Percentiles rank a stretch among this genome's conserved stretches.
phyloP scores from a whole-genome alignment of 1,140 invertebrate genomes.

The Archivesica marissinica region DNA sequence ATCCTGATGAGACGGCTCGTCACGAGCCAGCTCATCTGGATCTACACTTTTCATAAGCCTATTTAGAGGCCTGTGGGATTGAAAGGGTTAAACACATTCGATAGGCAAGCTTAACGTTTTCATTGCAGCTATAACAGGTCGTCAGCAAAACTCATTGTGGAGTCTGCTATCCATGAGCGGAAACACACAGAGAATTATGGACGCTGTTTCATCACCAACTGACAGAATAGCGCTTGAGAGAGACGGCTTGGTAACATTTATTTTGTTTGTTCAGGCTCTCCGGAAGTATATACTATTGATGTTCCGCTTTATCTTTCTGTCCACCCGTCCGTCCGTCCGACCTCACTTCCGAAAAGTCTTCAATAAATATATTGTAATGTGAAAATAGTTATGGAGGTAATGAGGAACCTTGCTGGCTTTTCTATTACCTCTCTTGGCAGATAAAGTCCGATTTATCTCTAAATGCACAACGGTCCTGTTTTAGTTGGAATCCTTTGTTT shows the following conservation, averaged over 20 bases:
- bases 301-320: background rate
- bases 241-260: slow-evolving; percentile 28
- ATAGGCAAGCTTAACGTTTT: too few species aligned
- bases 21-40: too few species aligned
- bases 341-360: background rate
- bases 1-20: too few species aligned
- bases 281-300: background rate
- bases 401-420: too few species aligned
- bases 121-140: slow-evolving; percentile 24
- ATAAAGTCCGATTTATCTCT: too few species aligned
- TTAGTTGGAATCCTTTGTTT: too few species aligned
- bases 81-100: too few species aligned
- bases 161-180: slow-evolving; percentile 6
- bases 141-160: slow-evolving; percentile 35
- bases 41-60: too few species aligned
- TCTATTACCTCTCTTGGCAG: too few species aligned
- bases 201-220: slow-evolving; percentile 18
- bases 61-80: too few species aligned
- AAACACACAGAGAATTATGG: slow-evolving; percentile 24
- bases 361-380: background rate
- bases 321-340: too few species aligned
- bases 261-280: background rate
- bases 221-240: slow-evolving; percentile 55
- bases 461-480: too few species aligned
- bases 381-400: background rate